These are phyloP conservation scores for Bombycilla garrulus DNA, from an alignment of 2,113 vertebrate genomes.

Conservation along the genomic window DNA sequence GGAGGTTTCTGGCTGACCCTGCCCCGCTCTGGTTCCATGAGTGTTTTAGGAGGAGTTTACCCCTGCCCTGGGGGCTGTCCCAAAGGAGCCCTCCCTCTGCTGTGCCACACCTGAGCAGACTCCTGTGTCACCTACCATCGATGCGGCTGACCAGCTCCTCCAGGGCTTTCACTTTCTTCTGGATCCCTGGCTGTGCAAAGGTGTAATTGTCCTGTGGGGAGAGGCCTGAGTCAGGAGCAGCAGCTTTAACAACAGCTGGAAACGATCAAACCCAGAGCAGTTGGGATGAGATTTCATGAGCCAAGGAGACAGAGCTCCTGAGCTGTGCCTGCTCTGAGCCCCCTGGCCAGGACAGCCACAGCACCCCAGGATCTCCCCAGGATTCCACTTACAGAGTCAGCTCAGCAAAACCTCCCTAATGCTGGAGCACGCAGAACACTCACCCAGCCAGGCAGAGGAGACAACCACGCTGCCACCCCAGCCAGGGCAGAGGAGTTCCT, in stretches of 20 bases:
- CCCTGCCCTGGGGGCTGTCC: not conserved
- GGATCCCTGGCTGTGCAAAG: constrained; percentile 97
- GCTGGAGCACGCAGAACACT: not conserved
- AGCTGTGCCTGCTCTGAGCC: not conserved
- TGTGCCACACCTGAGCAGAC: not conserved
- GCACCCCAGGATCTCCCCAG: not conserved
- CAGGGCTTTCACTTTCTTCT: constrained; percentile 97
- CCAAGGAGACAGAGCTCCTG: not conserved
- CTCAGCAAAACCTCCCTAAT: not conserved
- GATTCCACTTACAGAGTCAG: not conserved
- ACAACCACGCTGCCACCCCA: not conserved
- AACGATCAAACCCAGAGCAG: not conserved
- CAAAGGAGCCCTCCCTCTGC: not conserved
- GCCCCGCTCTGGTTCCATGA: not conserved
- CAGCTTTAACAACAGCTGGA: not conserved
- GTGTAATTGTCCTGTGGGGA: constrained; percentile 92
- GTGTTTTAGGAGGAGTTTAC: rapidly evolving
- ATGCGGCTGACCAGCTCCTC: constrained; percentile 97
- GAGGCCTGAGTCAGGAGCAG: not conserved
- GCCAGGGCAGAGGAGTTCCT: not conserved
- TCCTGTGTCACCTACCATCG: constrained; percentile 82
- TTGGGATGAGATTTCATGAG: not conserved
- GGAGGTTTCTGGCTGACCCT: not conserved
- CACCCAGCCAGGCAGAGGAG: not conserved
- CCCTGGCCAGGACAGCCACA: not conserved